Percentiles rank a stretch among this genome's conserved stretches.
Evolutionary conservation across 2,113 vertebrate species (phyloP).

Genomic region (Plectropomus leopardus): DNA sequence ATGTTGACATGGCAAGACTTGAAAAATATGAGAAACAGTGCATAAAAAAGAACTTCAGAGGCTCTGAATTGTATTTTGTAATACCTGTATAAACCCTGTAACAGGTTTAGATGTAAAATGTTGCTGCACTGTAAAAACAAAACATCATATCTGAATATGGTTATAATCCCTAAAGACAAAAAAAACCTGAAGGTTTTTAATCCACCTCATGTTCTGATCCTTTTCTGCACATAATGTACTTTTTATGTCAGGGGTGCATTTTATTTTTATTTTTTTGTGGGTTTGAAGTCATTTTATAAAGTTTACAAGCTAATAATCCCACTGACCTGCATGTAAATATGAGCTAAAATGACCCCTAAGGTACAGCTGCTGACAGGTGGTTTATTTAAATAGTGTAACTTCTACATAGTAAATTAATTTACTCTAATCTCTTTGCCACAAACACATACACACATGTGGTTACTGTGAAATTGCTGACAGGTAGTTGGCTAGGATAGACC

Average conservation of each 20-base stretch:
- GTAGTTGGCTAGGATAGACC: conserved; percentile 31
- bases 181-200: neutral
- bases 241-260: neutral
- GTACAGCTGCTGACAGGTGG: conserved; percentile 21
- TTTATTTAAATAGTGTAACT: neutral
- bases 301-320: neutral
- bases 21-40: no score
- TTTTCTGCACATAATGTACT: neutral
- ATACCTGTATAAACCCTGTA: no score
- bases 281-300: neutral
- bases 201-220: neutral
- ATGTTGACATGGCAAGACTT: no score
- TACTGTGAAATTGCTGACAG: conserved; percentile 38
- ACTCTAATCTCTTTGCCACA: conserved; percentile 41
- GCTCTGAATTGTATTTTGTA: no score
- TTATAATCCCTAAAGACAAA: neutral
- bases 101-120: neutral
- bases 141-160: neutral
- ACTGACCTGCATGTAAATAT: neutral
- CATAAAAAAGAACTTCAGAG: no score
- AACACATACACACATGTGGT: conserved; percentile 4
- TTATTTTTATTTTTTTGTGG: neutral
- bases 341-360: neutral
- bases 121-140: neutral
- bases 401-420: conserved; percentile 30